Percentiles rank a stretch among this genome's conserved stretches.
Evolutionary conservation across 2,113 vertebrate genomes (phyloP).

Genomic region (Gadus macrocephalus): DNA sequence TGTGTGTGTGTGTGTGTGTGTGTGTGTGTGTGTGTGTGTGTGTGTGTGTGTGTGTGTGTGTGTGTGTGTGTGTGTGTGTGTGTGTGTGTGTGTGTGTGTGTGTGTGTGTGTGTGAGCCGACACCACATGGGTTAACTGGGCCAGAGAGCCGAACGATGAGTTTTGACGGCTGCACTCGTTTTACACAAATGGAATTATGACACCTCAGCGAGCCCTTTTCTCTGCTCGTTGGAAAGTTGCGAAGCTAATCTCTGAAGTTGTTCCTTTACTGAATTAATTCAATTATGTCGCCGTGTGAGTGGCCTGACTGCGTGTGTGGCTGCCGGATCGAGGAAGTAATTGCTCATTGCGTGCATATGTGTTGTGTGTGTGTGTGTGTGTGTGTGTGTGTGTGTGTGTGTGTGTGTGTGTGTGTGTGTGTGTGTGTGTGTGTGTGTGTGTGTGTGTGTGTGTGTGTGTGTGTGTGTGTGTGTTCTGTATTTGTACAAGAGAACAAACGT

Average conservation of each 20-base stretch:
- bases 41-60: neutral
- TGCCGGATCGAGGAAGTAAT: neutral
- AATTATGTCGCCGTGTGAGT: slow-evolving; percentile 64
- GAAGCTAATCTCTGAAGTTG: slow-evolving; percentile 70
- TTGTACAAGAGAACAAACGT: neutral
- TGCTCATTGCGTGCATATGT: slow-evolving; percentile 6
- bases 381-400: slow-evolving; percentile 18
- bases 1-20: neutral
- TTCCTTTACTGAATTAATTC: slow-evolving; percentile 67
- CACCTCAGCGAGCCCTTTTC: slow-evolving; percentile 62
- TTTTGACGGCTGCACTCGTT: slow-evolving; percentile 65
- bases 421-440: slow-evolving; percentile 23
- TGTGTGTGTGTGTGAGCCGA: slow-evolving; percentile 8
- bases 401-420: slow-evolving; percentile 6
- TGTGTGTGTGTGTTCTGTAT: slow-evolving; percentile 1
- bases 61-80: slow-evolving; percentile 1
- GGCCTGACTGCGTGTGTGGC: slow-evolving; percentile 44
- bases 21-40: neutral
- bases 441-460: slow-evolving; percentile 23
- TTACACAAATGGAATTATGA: slow-evolving; percentile 71
- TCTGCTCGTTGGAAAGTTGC: slow-evolving; percentile 68
- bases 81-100: slow-evolving; percentile 12
- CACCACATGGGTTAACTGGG: slow-evolving; percentile 26
- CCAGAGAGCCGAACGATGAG: slow-evolving; percentile 49
- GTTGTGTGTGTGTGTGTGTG: slow-evolving; percentile 22